These are phyloP conservation scores for Gasterosteus nipponicus DNA, from an alignment of 2,113 vertebrate genomes.

Conservation along the genomic window DNA sequence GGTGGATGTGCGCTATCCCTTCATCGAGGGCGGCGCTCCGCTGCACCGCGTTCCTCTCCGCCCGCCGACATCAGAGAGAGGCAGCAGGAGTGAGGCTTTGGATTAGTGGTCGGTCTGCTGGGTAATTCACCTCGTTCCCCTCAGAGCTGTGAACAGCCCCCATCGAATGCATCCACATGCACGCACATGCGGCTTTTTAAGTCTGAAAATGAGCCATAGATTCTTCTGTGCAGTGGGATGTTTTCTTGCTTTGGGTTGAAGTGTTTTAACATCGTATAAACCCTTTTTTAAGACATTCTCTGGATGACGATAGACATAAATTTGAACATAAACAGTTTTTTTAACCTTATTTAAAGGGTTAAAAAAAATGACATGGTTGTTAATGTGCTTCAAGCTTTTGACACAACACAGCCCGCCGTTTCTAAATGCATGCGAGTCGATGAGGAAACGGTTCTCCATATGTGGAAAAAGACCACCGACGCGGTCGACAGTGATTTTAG, in stretches of 20 bases:
- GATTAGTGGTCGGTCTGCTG: constrained; percentile 25
- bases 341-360: not conserved
- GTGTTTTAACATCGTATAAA: constrained; percentile 7
- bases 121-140: constrained; percentile 22
- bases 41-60: constrained; percentile 27
- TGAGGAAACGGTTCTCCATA: constrained; percentile 16
- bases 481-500: constrained; percentile 24
- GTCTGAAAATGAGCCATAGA: constrained; percentile 45
- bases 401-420: constrained; percentile 8
- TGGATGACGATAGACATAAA: constrained; percentile 54
- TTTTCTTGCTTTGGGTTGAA: constrained; percentile 41
- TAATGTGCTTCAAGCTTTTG: constrained; percentile 17
- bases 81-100: constrained; percentile 24
- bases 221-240: constrained; percentile 23
- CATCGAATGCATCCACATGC: constrained; percentile 3
- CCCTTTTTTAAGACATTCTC: constrained; percentile 25
- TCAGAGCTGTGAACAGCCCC: not conserved
- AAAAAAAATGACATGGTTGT: constrained; percentile 7
- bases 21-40: constrained; percentile 31
- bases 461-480: constrained; percentile 31
- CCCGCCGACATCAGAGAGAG: constrained; percentile 10
- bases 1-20: constrained; percentile 32
- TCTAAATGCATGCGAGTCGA: constrained; percentile 27
- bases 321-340: constrained; percentile 52
- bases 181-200: constrained; percentile 45